Evolutionary conservation across 1,140 invertebrate species (phyloP).

Genomic region (Dreissena rostriformis): DNA sequence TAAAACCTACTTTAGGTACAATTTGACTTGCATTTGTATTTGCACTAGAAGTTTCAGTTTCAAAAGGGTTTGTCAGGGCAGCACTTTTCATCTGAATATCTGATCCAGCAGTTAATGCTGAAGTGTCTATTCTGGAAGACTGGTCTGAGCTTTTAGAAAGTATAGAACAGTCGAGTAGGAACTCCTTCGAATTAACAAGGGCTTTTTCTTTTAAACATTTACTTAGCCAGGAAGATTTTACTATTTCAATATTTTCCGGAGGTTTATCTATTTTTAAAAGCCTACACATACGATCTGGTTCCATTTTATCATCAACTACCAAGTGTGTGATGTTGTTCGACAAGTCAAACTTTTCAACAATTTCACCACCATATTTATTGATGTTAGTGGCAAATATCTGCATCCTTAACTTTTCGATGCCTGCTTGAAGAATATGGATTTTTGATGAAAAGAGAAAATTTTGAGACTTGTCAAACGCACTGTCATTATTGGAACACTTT

Average conservation of each 20-base stretch:
- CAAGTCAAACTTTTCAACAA: constrained; percentile 55
- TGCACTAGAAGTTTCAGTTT: neutral
- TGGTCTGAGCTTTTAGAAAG: constrained; percentile 1
- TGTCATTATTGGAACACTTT: too few relatives aligned
- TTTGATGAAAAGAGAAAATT: constrained; percentile 59
- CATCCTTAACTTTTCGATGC: constrained; percentile 77
- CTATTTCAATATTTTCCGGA: constrained; percentile 61
- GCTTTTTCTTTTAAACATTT: constrained; percentile 74
- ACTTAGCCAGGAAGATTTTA: constrained; percentile 79
- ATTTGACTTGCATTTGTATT: constrained; percentile 2
- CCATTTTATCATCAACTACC: constrained; percentile 77
- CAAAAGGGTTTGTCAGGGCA: too few relatives aligned
- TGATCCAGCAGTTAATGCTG: neutral
- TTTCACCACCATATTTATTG: constrained; percentile 70
- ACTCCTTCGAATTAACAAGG: constrained; percentile 52
- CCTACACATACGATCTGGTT: constrained; percentile 69
- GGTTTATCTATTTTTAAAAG: constrained; percentile 70
- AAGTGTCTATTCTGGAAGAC: constrained; percentile 5
- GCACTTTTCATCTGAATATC: too few relatives aligned
- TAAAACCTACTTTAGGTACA: constrained; percentile 63
- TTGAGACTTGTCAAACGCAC: neutral
- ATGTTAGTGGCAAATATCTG: constrained; percentile 76
- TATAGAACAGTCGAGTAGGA: constrained; percentile 53
- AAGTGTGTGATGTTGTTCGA: constrained; percentile 69
- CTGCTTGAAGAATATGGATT: constrained; percentile 72